These are phyloP conservation scores for Circaetus gallicus DNA, from an alignment of 2,113 vertebrate species.

Conservation along the genomic window DNA sequence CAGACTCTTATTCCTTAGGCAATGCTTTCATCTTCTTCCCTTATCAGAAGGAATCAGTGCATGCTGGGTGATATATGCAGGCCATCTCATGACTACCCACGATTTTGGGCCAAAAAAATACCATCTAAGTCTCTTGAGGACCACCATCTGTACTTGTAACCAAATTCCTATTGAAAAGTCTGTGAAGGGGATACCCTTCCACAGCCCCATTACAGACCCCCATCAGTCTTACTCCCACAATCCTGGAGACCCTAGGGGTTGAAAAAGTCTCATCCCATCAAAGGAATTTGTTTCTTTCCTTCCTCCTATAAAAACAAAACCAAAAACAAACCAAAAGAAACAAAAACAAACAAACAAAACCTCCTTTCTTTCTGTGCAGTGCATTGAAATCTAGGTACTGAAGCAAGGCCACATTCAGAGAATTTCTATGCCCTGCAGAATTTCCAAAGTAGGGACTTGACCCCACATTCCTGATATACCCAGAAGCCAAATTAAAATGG, in stretches of 20 bases:
- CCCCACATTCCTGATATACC: background rate
- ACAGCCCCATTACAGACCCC: background rate
- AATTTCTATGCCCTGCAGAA: background rate
- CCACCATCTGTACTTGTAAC: background rate
- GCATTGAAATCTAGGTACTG: background rate
- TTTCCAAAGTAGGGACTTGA: background rate
- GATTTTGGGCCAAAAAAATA: background rate
- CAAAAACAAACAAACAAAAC: background rate
- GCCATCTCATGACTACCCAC: background rate
- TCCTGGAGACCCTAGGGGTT: background rate
- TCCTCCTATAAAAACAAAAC: background rate
- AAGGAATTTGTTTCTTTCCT: background rate
- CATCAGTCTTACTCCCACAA: background rate
- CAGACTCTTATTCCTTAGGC: background rate
- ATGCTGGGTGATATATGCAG: background rate
- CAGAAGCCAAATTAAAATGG: background rate
- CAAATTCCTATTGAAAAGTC: background rate
- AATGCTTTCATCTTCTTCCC: background rate
- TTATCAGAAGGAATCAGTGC: background rate
- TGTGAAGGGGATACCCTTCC: background rate
- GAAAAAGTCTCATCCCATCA: background rate
- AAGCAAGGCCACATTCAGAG: background rate
- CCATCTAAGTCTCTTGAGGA: background rate
- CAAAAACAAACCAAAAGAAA: background rate
- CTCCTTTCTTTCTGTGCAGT: background rate